Percentiles rank a stretch among this genome's conserved stretches.
Conservation (phyloP, 1,140 invertebrate genomes). For the Brachionus calyciflorus region DNA sequence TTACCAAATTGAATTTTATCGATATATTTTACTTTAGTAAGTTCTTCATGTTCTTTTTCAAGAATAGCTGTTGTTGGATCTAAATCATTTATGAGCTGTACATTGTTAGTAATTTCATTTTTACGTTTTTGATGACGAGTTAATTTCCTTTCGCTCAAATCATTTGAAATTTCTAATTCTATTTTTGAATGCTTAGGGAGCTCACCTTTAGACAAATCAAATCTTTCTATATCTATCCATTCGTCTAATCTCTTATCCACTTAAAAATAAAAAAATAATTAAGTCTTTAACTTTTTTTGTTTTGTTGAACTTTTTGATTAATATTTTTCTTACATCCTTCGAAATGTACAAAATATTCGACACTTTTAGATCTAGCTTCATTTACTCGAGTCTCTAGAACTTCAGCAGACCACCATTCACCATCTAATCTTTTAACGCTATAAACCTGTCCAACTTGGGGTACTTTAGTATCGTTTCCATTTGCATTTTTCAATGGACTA, state of each 20-base stretch:
- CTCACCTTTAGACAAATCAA: constrained; percentile 67
- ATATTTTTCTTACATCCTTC: constrained; percentile 70
- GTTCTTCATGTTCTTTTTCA: constrained; percentile 96
- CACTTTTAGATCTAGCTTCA: constrained; percentile 68
- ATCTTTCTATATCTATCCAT: constrained; percentile 82
- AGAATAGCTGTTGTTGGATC: constrained; percentile 92
- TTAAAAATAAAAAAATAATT: constrained; percentile 45
- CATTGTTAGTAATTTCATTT: constrained; percentile 72
- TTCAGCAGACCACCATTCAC: constrained; percentile 67
- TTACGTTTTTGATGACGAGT: constrained; percentile 95
- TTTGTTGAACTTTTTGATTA: too few species aligned
- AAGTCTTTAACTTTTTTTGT: too few species aligned
- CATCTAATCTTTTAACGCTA: neutral
- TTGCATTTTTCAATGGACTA: neutral
- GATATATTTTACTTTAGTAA: constrained; percentile 92
- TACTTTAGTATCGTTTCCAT: neutral
- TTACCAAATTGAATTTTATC: constrained; percentile 89
- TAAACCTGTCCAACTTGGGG: constrained; percentile 30
- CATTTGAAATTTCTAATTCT: constrained; percentile 53
- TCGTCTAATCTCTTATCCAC: constrained; percentile 86
- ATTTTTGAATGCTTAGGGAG: constrained; percentile 53
- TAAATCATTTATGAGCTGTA: constrained; percentile 10
- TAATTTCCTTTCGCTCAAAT: constrained; percentile 71
- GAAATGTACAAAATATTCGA: constrained; percentile 95
- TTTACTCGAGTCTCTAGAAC: constrained; percentile 87